Evolutionary conservation across 2,888 invertebrate species (phyloP).

Genomic region (Drosophila neutralis): DNA sequence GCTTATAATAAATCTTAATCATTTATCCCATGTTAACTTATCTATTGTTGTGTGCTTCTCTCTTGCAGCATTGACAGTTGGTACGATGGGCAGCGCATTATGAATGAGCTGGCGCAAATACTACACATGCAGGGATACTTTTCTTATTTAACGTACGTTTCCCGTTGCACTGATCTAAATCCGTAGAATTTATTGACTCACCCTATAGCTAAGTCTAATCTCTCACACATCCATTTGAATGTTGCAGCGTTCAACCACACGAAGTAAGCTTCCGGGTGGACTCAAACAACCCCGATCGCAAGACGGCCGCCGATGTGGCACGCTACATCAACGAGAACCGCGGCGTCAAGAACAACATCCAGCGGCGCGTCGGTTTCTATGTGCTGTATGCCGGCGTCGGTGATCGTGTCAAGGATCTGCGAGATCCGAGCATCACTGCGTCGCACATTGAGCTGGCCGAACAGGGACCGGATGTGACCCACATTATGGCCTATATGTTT

Average conservation of each 20-base stretch:
- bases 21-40: not conserved
- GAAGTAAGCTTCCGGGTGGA: slow-evolving; percentile 87
- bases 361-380: slow-evolving; percentile 88
- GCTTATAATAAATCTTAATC: slow-evolving; percentile 12
- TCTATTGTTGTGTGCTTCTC: not conserved
- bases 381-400: slow-evolving; percentile 91
- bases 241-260: slow-evolving; percentile 88
- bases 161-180: not conserved
- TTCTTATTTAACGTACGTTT: slow-evolving; percentile 83
- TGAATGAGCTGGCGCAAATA: slow-evolving; percentile 89
- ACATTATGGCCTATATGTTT: slow-evolving; percentile 85
- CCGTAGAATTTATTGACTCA: not conserved
- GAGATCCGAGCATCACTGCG: slow-evolving; percentile 80
- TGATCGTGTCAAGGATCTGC: slow-evolving; percentile 88
- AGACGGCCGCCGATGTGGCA: slow-evolving; percentile 84
- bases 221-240: not conserved
- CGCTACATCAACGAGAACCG: slow-evolving; percentile 84
- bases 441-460: slow-evolving; percentile 83
- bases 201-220: not conserved
- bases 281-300: slow-evolving; percentile 84
- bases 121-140: slow-evolving; percentile 86
- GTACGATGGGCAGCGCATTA: slow-evolving; percentile 90
- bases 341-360: slow-evolving; percentile 89
- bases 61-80: slow-evolving; percentile 87
- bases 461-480: slow-evolving; percentile 85